Evolutionary conservation across 1,140 invertebrate genomes (phyloP).

Genomic region (Aplysia californica): DNA sequence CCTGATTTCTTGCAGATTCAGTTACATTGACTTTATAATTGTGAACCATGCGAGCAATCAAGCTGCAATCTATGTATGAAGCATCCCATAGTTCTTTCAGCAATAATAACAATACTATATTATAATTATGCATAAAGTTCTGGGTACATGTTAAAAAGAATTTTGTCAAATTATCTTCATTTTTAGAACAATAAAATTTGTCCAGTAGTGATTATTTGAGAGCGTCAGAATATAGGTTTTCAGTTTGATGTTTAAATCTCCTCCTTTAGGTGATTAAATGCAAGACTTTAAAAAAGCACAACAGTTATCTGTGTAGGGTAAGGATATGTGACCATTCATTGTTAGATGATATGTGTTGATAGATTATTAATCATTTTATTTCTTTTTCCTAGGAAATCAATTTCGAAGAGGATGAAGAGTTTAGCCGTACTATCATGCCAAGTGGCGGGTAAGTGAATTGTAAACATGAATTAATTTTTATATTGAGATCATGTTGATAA

Average conservation of each 20-base stretch:
- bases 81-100: too few relatives aligned
- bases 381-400: neutral
- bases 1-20: too few relatives aligned
- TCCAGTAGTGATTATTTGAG: too few relatives aligned
- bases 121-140: too few relatives aligned
- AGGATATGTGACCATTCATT: too few relatives aligned
- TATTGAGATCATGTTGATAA: neutral
- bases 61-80: too few relatives aligned
- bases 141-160: too few relatives aligned
- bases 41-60: too few relatives aligned
- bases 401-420: constrained; percentile 16
- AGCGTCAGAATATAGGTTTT: too few relatives aligned
- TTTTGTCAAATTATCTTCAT: neutral
- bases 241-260: neutral
- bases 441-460: constrained; percentile 19
- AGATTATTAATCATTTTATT: neutral
- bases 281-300: neutral
- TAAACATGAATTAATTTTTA: neutral
- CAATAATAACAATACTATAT: too few relatives aligned
- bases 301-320: neutral
- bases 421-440: constrained; percentile 6
- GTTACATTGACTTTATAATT: too few relatives aligned
- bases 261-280: neutral
- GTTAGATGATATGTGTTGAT: neutral
- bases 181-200: neutral